Evolutionary conservation across 2,797 vertebrate genomes (phyloP).

Genomic region (Malacoctenus gilli): DNA sequence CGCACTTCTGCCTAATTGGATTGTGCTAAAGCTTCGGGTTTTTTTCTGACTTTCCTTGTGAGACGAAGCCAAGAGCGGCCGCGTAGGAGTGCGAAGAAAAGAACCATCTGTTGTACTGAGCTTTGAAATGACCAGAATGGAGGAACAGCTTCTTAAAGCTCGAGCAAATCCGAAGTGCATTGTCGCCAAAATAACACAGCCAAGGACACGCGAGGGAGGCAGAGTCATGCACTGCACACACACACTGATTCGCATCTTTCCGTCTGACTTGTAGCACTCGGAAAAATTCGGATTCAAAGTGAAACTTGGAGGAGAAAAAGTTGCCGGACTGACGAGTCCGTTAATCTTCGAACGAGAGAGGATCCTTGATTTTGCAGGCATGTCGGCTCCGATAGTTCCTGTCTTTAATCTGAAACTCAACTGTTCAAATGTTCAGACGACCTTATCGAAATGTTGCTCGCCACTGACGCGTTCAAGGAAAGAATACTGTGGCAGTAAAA

Average conservation of each 20-base stretch:
- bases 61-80: slow-evolving; percentile 20
- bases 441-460: too few relatives aligned
- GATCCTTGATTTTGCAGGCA: too few relatives aligned
- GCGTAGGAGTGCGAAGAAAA: slow-evolving; percentile 2
- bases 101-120: slow-evolving; percentile 39
- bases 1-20: slow-evolving; percentile 37
- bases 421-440: too few relatives aligned
- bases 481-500: too few relatives aligned
- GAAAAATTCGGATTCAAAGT: neutral
- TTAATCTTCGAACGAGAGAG: too few relatives aligned
- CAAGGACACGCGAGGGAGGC: slow-evolving; percentile 16
- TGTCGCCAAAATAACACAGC: slow-evolving; percentile 19
- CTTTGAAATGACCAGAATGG: slow-evolving; percentile 23
- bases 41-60: slow-evolving; percentile 31
- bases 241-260: slow-evolving; percentile 9
- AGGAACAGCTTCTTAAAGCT: slow-evolving; percentile 7
- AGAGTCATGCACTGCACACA: slow-evolving; percentile 3
- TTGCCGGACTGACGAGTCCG: slow-evolving; percentile 3
- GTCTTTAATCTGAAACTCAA: too few relatives aligned
- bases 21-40: slow-evolving; percentile 18
- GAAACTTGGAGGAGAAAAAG: too few relatives aligned
- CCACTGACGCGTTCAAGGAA: too few relatives aligned
- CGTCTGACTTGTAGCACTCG: slow-evolving; percentile 12
- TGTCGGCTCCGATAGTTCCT: too few relatives aligned
- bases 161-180: slow-evolving; percentile 6